These are phyloP conservation scores for Megatriorchis doriae DNA, from an alignment of 2,113 vertebrate species.

Conservation along the genomic window DNA sequence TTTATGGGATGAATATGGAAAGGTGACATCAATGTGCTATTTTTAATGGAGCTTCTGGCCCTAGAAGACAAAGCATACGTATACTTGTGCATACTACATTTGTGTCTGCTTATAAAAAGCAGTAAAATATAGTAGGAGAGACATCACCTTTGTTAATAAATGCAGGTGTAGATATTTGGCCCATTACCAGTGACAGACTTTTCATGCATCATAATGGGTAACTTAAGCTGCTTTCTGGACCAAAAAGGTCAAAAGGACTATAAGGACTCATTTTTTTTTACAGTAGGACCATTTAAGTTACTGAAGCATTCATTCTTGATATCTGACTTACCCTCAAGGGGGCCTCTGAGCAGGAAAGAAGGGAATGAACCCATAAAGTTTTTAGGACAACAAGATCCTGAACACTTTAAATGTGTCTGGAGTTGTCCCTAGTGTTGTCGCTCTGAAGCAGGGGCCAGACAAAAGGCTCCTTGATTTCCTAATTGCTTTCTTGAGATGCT, in stretches of 20 bases:
- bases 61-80: fast-evolving
- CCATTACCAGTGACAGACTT: neutral
- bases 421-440: neutral
- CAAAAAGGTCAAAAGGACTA: neutral
- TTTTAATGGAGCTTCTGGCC: neutral
- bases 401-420: neutral
- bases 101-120: neutral
- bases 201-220: neutral
- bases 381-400: neutral
- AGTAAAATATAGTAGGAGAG: neutral
- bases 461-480: neutral
- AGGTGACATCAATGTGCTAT: neutral
- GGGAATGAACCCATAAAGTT: neutral
- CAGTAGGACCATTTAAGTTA: neutral
- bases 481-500: neutral
- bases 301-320: neutral
- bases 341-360: neutral
- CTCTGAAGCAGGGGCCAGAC: neutral
- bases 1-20: neutral
- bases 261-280: neutral
- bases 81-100: neutral
- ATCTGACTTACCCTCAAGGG: neutral
- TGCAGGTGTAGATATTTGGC: neutral
- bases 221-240: neutral
- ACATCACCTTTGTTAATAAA: neutral